phyloP scores from a whole-genome alignment of 2,113 vertebrate species.

The Addax nasomaculatus region DNA sequence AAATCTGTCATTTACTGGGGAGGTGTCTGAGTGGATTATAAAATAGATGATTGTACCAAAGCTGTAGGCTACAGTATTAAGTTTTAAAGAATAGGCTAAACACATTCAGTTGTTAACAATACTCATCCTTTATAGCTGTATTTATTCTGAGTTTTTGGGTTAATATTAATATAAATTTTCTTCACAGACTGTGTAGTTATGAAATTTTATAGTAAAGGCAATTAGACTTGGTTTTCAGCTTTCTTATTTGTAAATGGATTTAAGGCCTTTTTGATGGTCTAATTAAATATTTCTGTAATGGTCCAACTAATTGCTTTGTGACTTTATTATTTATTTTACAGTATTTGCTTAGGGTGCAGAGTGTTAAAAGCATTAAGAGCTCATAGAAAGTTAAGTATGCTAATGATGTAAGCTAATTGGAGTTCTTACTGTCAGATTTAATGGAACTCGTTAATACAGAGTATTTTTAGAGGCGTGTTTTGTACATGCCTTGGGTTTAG shows the following conservation, averaged over 20 bases:
- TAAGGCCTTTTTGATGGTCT: conserved; percentile 19
- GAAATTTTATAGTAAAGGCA: conserved; percentile 33
- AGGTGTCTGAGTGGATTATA: not conserved
- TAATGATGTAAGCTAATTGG: conserved; percentile 44
- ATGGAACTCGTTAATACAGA: conserved; percentile 18
- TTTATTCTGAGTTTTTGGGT: not conserved
- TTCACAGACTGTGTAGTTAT: not conserved
- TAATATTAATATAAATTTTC: conserved; percentile 1
- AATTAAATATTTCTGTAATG: conserved; percentile 53
- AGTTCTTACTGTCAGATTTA: conserved; percentile 34
- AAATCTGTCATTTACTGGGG: not conserved
- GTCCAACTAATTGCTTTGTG: conserved; percentile 35
- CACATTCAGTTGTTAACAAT: not conserved
- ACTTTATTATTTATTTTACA: conserved; percentile 52
- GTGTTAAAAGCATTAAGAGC: conserved; percentile 8
- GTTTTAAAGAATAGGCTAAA: not conserved
- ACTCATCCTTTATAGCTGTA: conserved; percentile 5
- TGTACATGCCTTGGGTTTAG: conserved; percentile 35
- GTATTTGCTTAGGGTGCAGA: not conserved
- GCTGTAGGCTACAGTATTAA: not conserved
- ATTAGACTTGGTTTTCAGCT: conserved; percentile 22
- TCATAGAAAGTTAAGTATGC: conserved; percentile 35
- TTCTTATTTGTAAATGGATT: conserved; percentile 42
- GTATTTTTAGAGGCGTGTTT: conserved; percentile 41
- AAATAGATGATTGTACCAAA: not conserved